phyloP scores from a whole-genome alignment of 2,113 vertebrate genomes.

The Pao palembangensis region DNA sequence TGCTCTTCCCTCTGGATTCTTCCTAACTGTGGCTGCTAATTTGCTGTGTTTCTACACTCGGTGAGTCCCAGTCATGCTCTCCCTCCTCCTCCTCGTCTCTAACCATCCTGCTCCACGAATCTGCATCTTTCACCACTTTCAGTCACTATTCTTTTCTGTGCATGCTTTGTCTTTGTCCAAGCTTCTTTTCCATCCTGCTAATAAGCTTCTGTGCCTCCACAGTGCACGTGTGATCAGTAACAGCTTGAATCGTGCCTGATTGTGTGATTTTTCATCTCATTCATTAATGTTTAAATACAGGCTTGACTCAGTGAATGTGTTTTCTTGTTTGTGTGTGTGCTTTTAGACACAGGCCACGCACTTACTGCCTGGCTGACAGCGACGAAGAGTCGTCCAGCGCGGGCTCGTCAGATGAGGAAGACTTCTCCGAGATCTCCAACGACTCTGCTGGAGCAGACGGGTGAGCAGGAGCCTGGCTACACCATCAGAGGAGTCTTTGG shows the following conservation, averaged over 20 bases:
- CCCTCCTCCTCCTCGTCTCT: too few relatives aligned
- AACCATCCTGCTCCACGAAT: conserved; percentile 1
- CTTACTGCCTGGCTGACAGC: conserved; percentile 92
- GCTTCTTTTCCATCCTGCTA: too few relatives aligned
- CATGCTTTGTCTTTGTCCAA: too few relatives aligned
- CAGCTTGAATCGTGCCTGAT: neutral
- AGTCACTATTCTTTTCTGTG: neutral
- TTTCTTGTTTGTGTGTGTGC: conserved; percentile 2
- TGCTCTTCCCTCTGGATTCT: conserved; percentile 69
- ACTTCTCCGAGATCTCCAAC: conserved; percentile 82
- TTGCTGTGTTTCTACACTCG: conserved; percentile 42
- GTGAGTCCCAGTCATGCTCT: conserved; percentile 49
- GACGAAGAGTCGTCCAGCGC: conserved; percentile 98
- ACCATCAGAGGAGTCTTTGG: neutral
- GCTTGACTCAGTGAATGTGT: conserved; percentile 1
- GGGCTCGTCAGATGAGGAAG: conserved; percentile 95
- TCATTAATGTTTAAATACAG: neutral
- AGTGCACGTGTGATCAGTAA: too few relatives aligned
- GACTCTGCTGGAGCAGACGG: conserved; percentile 82
- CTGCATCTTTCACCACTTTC: neutral
- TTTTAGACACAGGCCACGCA: conserved; percentile 82
- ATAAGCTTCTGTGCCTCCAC: too few relatives aligned
- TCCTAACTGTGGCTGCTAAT: conserved; percentile 66
- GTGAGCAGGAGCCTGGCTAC: conserved; percentile 67
- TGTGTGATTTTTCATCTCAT: neutral